Base-by-base conservation (phyloP, 2,888 invertebrate species). In the Uloborus plumipes region DNA sequence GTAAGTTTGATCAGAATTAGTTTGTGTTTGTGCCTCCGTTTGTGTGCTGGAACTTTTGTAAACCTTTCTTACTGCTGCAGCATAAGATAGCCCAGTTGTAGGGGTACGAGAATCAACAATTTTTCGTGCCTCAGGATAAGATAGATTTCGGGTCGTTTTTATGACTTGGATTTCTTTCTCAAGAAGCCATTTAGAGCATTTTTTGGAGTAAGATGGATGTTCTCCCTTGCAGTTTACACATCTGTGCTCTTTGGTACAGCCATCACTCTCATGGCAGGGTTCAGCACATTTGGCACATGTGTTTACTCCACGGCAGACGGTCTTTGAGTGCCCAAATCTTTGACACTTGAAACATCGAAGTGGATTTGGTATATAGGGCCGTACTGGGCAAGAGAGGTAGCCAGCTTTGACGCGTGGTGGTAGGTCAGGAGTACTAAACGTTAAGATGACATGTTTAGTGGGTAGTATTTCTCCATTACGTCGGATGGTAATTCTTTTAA, bases 321-420 rank as follows among this genome's bases (percentile, higher is more conserved):
- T 9, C n/a, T 39, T 9, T 11, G 20, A 65, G 14, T 20, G 20
- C 0, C 49, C 65, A 20, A 22, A 67, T 9, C 14, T 22, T 15
- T 53, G 67, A 1, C 16, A 53, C 3, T 67, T 20, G 39, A 67
- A 67, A 26, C 53, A 51, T 0, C 53, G 16, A 2, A 67, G 20
- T 0, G 53, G 26, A 51, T 67, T 67, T 53, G 26, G 14, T 22
- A 51, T 18, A 22, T 20, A 53, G 2, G 26, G 11, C 16, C 26
- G 18, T 1, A 67, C 67, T n/a, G 67, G 51, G 16, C 51, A 15
- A 22, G 2, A 15, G 6, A 67, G 6, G 16, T 51, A 53, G 14
- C 16, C 67, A 15, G 67, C 67, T 67, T 67, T 67, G 13, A 67
- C 26, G 6, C 6, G 31, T 15, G 18, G 15, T 15, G 22, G 51